These are phyloP conservation scores for Uria aalge DNA, from an alignment of 2,113 vertebrate genomes.

Conservation along the genomic window DNA sequence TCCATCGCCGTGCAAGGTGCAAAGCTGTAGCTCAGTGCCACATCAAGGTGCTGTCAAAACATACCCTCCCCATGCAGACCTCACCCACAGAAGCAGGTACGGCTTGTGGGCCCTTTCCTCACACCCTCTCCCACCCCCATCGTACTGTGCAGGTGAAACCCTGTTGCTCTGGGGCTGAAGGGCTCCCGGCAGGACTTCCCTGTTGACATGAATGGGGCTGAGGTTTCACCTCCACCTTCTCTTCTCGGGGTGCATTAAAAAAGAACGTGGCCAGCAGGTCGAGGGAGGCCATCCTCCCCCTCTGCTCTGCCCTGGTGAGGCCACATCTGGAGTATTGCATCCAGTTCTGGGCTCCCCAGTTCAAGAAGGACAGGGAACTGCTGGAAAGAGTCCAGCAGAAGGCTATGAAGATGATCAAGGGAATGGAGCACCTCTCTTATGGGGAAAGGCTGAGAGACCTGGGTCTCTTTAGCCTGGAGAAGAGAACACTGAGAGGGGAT, in stretches of 20 bases:
- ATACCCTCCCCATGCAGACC: fast-evolving
- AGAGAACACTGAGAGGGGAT: not conserved
- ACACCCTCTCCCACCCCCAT: fast-evolving
- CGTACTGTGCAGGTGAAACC: fast-evolving
- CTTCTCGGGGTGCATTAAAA: not conserved
- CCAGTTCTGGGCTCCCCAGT: not conserved
- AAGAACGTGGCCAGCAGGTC: not conserved
- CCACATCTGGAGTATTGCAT: not conserved
- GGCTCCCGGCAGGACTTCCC: no score
- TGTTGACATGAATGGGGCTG: fast-evolving
- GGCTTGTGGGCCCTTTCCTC: not conserved
- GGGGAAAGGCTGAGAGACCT: not conserved
- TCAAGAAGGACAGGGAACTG: not conserved
- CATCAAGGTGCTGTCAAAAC: not conserved
- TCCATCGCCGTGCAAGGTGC: fast-evolving
- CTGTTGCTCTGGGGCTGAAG: not conserved
- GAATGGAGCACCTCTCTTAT: not conserved
- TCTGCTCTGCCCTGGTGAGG: not conserved
- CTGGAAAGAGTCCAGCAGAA: not conserved
- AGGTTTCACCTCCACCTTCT: not conserved
- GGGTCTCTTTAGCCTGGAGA: not conserved
- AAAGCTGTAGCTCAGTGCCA: not conserved
- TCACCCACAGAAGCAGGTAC: fast-evolving
- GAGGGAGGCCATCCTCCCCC: not conserved
- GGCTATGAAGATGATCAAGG: not conserved